Evolutionary conservation across 2,113 vertebrate species (phyloP), one percentile per base, ranked within the genome.

Genomic region (Odontophorus gujanensis): DNA sequence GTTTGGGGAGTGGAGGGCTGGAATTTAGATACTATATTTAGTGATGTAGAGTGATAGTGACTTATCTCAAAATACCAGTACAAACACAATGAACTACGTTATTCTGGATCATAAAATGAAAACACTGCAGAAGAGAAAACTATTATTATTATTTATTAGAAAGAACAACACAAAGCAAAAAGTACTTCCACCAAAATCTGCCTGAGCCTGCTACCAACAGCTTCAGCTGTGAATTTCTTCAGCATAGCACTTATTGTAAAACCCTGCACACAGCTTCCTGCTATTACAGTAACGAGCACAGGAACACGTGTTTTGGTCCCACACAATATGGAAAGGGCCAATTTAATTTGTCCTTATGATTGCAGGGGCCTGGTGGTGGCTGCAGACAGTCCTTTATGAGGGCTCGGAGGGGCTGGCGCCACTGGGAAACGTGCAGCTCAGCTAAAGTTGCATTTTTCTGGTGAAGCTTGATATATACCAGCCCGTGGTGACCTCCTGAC

Each of bases 311-410:
- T 86, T 91, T 59, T 69, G 81, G 68, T 32, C 84, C 91, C 81
- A 53, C 87, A 86, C 71, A 40, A 57, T 43, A 61, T 68, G 85
- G 85, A 92, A 95, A 91, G 73, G 92, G 79, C 92, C 88, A 92
- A 86, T 94, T 93, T 94, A 96, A 96, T 92, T 93, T 97, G 78
- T 94, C 91, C 80, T 91, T 81, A 68, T 90, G 93, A 96, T 97
- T 95, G 96, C 81, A 94, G 92, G 71, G 91, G 65, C 94, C 94
- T 94, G 53, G 17, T 90, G 93, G 94, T 88, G 92, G 88, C 92
- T 97, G 96, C 97, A 97, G 98, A 97, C 91, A 92, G 96, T 77
- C 89, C 95, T 97, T 98, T 98, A 98, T 93, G 97, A 98, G 97
- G 96, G 95, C 97, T 94, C 28, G 91, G 97, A 95, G 96, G 95